These are phyloP conservation scores for Halisarca cf. caerulea DNA, from an alignment of 37 sponge, comb jelly and placozoan species.

Conservation along the genomic window DNA sequence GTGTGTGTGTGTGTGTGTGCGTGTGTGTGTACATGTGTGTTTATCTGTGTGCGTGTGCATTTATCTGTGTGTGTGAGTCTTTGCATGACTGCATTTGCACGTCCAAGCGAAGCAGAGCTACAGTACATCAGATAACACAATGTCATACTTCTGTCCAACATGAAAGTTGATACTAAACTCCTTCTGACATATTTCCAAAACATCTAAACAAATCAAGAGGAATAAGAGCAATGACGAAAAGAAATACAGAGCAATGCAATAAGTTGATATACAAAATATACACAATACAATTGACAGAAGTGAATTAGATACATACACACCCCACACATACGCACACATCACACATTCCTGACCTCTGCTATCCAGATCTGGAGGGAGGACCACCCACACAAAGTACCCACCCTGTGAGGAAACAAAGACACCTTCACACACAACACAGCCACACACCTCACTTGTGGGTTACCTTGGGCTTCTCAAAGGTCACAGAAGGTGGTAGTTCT, in stretches of 20 bases:
- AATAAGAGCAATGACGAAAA: too few species aligned
- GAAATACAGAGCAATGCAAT: too few species aligned
- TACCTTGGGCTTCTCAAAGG: slow-evolving; percentile 37
- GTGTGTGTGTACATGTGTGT: too few species aligned
- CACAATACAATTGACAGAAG: too few species aligned
- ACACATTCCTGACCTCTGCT: slow-evolving; percentile 39
- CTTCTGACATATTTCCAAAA: slow-evolving; percentile 26
- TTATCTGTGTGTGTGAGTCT: too few species aligned
- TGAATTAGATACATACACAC: too few species aligned
- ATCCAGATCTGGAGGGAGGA: slow-evolving; percentile 46
- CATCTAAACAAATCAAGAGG: slow-evolving; percentile 3
- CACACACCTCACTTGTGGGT: neutral
- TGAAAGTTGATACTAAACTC: slow-evolving; percentile 24
- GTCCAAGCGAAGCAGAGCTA: too few species aligned
- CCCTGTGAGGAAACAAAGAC: slow-evolving; percentile 41
- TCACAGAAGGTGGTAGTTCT: slow-evolving; percentile 19
- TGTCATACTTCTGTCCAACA: slow-evolving; percentile 33
- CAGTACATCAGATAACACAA: neutral
- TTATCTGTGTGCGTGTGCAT: too few species aligned
- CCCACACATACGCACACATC: neutral
- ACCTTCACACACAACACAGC: neutral
- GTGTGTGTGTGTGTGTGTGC: too few species aligned
- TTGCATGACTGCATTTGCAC: neutral
- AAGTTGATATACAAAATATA: too few species aligned
- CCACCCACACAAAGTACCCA: slow-evolving; percentile 73